Conservation (phyloP, 2,888 invertebrate species). For the Quadroppia sp. region DNA sequence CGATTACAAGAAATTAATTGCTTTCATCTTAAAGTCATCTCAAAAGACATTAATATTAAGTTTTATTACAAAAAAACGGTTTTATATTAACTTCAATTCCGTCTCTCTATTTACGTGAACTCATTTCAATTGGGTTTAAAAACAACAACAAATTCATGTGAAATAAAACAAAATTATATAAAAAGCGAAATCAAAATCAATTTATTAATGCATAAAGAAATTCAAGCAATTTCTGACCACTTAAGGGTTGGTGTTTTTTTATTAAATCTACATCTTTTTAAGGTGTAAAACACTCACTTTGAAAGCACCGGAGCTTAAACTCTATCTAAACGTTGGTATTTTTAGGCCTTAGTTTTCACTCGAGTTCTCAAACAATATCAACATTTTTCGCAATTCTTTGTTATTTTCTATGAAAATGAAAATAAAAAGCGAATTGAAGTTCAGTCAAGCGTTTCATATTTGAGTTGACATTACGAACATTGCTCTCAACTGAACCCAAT, state of each 20-base stretch:
- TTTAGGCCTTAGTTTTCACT: not conserved
- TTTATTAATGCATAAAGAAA: too few relatives aligned
- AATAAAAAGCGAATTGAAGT: conserved; percentile 33
- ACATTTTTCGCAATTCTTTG: conserved; percentile 3
- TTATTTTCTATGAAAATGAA: conserved; percentile 1
- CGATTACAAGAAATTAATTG: conserved; percentile 30
- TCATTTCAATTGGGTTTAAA: not conserved
- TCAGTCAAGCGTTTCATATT: conserved; percentile 28
- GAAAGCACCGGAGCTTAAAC: not conserved
- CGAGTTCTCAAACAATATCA: not conserved
- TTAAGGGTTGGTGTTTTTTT: too few relatives aligned
- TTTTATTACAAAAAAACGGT: not conserved
- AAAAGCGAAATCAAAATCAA: not conserved
- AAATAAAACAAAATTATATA: not conserved
- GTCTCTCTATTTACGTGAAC: conserved; percentile 22
- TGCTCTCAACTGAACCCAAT: conserved; percentile 27
- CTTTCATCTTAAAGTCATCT: not conserved
- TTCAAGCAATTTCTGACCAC: too few relatives aligned
- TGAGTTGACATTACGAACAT: conserved; percentile 24
- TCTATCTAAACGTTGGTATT: not conserved
- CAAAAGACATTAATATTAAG: too few relatives aligned
- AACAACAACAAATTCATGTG: not conserved
- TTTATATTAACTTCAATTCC: not conserved
- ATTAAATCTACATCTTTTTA: not conserved
- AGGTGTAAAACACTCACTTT: not conserved